A percentile compares a stretch with the other conserved stretches of the same genome.
These are phyloP conservation scores for Coecobrya sp. DNA, from an alignment of 2,888 invertebrate genomes.

Conservation along the genomic window DNA sequence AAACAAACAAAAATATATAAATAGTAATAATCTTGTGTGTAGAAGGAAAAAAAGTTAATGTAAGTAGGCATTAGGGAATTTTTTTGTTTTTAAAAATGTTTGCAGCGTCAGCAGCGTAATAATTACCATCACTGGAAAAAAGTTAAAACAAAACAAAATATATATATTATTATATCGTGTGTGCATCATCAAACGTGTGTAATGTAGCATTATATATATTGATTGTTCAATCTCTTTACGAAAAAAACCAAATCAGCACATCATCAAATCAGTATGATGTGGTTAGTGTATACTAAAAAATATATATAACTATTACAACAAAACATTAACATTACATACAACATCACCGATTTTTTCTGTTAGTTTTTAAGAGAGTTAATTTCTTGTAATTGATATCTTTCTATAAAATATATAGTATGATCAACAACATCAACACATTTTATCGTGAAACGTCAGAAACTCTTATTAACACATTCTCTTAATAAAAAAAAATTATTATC, in stretches of 20 bases:
- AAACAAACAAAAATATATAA: background rate
- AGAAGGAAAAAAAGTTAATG: no score
- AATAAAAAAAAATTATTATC: background rate
- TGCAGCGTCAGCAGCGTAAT: background rate
- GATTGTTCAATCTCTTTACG: slow-evolving; percentile 45
- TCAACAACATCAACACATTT: no score
- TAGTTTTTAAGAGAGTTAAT: slow-evolving; percentile 7
- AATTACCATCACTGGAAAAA: background rate
- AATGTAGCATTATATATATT: no score
- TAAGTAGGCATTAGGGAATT: background rate
- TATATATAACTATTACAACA: background rate
- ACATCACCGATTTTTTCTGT: slow-evolving; percentile 22
- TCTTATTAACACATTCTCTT: slow-evolving; percentile 40
- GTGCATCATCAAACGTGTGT: background rate
- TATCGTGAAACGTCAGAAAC: background rate
- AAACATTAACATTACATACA: background rate
- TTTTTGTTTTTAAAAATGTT: background rate
- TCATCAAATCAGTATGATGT: background rate
- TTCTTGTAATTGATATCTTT: slow-evolving; percentile 31
- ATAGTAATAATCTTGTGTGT: no score
- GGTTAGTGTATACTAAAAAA: slow-evolving; percentile 3
- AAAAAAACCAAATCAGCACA: slow-evolving; percentile 43
- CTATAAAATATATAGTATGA: no score
- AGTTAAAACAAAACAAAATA: slow-evolving; percentile 23
- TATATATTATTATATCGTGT: slow-evolving; percentile 7